phyloP scores from a whole-genome alignment of 1,140 invertebrate species.

The Formica exsecta region DNA sequence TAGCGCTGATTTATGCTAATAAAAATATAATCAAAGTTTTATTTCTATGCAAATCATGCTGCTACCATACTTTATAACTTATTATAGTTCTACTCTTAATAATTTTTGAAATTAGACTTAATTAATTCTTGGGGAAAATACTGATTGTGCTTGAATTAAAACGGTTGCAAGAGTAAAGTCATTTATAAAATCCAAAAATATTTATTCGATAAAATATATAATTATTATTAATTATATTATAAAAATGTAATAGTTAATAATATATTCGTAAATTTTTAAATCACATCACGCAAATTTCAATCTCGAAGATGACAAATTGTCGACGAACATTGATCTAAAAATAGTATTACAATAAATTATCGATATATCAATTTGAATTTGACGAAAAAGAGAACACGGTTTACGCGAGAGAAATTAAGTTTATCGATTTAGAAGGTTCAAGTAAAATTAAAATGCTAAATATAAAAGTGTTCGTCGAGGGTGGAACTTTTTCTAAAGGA shows the following conservation, averaged over 20 bases:
- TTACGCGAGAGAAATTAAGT: neutral
- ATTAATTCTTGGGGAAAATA: neutral
- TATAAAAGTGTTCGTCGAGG: slow-evolving; percentile 34
- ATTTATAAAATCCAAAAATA: neutral
- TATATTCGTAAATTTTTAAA: neutral
- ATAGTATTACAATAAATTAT: neutral
- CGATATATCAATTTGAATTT: neutral
- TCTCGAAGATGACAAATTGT: neutral
- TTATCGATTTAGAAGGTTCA: slow-evolving; percentile 20
- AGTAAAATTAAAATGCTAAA: slow-evolving; percentile 56
- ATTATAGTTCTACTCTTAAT: slow-evolving; percentile 20
- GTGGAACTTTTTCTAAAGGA: slow-evolving; percentile 41
- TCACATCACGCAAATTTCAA: neutral
- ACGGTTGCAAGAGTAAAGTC: neutral
- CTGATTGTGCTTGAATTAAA: neutral
- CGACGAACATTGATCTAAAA: neutral
- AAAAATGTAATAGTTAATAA: neutral
- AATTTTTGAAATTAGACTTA: no score
- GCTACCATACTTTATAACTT: neutral
- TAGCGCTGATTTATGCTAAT: neutral
- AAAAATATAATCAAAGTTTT: neutral
- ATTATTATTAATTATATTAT: neutral
- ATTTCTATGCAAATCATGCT: neutral
- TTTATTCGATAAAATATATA: neutral
- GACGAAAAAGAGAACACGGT: neutral